These are phyloP conservation scores for Dynastes tityus DNA, from an alignment of 2,888 invertebrate genomes.

Conservation along the genomic window DNA sequence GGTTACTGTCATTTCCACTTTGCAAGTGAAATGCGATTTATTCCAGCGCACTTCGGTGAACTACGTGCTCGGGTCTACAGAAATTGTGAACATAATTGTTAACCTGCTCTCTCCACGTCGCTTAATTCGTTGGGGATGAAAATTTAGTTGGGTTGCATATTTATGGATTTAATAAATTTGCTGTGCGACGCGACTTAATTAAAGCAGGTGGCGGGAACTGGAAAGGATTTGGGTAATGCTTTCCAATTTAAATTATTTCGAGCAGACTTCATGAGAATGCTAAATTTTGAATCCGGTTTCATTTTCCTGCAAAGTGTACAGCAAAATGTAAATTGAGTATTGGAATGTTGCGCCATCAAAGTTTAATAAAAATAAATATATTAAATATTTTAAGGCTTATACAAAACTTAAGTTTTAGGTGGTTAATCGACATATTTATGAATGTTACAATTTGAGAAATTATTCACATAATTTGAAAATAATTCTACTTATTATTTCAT, in stretches of 20 bases:
- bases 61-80: neutral
- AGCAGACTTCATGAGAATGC: neutral
- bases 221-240: neutral
- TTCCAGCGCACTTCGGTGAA: neutral
- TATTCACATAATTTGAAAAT: too few species aligned
- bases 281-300: neutral
- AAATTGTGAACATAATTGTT: neutral
- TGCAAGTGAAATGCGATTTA: conserved; percentile 26
- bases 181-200: conserved; percentile 28
- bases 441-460: too few species aligned
- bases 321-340: too few species aligned
- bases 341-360: too few species aligned
- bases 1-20: neutral
- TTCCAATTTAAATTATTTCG: conserved; percentile 31
- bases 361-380: too few species aligned
- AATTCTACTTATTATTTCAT: too few species aligned
- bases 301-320: neutral
- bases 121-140: conserved; percentile 12
- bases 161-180: conserved; percentile 27
- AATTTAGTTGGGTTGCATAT: conserved; percentile 24
- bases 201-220: conserved; percentile 11
- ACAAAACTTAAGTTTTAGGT: too few species aligned
- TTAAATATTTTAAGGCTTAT: too few species aligned
- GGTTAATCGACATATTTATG: too few species aligned
- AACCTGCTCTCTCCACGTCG: neutral